Percentiles rank a stretch among this genome's conserved stretches.
These are phyloP conservation scores for Drosophila saltans DNA, from an alignment of 1,140 invertebrate genomes.

Conservation along the genomic window DNA sequence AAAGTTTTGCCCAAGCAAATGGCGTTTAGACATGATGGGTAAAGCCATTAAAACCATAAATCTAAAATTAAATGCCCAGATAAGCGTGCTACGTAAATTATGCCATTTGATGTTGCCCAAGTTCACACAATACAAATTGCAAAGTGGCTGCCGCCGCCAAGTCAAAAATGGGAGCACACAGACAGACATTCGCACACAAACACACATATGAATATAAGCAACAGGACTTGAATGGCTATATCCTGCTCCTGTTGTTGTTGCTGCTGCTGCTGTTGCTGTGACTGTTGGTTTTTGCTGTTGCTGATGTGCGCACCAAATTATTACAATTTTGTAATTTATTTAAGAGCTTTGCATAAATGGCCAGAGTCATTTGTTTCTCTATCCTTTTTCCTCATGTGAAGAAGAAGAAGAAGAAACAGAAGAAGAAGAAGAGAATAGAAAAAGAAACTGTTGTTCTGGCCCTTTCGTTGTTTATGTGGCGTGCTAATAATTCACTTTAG, in stretches of 20 bases:
- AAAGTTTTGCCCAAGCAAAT: background rate
- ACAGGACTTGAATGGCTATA: constrained; percentile 50
- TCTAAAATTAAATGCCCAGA: constrained; percentile 68
- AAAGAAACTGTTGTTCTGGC: constrained; percentile 41
- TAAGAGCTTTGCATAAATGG: constrained; percentile 72
- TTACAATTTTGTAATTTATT: constrained; percentile 79
- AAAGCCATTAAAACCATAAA: constrained; percentile 50
- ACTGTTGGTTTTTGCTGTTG: constrained; percentile 14
- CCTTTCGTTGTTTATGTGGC: constrained; percentile 41
- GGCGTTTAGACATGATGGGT: background rate
- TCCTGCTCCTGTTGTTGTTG: constrained; percentile 14
- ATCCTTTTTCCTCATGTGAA: background rate
- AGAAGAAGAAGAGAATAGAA: background rate
- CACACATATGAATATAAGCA: constrained; percentile 35
- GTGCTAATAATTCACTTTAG: constrained; percentile 63
- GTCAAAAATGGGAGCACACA: constrained; percentile 48
- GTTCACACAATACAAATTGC: constrained; percentile 60
- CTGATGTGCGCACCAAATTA: constrained; percentile 60
- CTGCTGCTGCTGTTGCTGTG: constrained; percentile 3
- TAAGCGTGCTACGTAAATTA: constrained; percentile 63
- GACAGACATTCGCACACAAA: constrained; percentile 17
- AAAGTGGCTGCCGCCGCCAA: constrained; percentile 31
- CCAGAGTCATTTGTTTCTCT: constrained; percentile 55
- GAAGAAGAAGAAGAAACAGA: background rate
- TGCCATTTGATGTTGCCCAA: constrained; percentile 51